Base-by-base conservation (phyloP, 2,797 vertebrate species). In the Amblyopsis hoosieri region DNA sequence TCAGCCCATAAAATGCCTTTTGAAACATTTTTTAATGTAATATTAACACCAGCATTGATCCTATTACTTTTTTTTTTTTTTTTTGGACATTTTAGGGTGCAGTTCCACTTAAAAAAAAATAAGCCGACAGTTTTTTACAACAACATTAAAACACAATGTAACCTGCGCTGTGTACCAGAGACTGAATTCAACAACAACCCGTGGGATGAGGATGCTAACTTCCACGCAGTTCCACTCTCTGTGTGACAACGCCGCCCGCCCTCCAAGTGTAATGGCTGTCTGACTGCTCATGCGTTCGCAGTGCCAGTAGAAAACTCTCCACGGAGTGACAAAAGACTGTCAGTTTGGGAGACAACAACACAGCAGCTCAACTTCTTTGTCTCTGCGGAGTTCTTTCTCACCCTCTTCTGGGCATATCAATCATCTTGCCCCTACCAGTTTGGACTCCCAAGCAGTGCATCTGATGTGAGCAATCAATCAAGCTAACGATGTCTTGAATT, bases 401-500 rank as follows among this genome's bases (percentile, higher is more conserved):
- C 47, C 19, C 52, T 49, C 52, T 50, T 56, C 15, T 15, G 70
- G 45, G 57, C 73, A 3, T 54, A 77, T 83, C 80, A 75, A 75
- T 85, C 78, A 76, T 72, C 69, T 62, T 73, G 60, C 72, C 37
- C 37, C 37, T 42, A 42, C 37, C 37, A 42, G 37, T 74, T 67
- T 12, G 73, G 75, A 78, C 65, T 80, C 62, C 62, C 57, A 60
- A 72, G 72, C 63, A 70, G 52, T 64, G 61, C 52, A 52, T 64
- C 72, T 75, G 63, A 74, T 60, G 66, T 31, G 9, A 72, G 78
- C 33, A 3, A 79, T 85, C 75, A 70, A 71, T 82, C 75, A 82
- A 80, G 70, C 67, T 78, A 80, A 87, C 42, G 75, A 79, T 50
- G 62, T 65, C 55, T 67, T 69, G 64, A 77, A 76, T 83, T 66